phyloP scores from a whole-genome alignment of 1,140 invertebrate species.

The Zaprionus africanus region DNA sequence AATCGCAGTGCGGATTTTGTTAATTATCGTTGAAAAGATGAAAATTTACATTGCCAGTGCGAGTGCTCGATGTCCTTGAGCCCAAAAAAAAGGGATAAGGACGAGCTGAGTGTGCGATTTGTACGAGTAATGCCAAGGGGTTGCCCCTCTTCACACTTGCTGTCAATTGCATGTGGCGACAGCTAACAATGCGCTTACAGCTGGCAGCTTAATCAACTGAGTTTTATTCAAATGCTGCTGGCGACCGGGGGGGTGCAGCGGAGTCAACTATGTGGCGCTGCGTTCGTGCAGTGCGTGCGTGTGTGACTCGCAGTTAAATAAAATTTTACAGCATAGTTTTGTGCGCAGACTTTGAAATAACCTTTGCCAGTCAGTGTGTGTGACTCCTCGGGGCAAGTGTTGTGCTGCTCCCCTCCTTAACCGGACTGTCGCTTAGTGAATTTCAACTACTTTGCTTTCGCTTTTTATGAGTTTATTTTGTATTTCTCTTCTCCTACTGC shows the following conservation, averaged over 20 bases:
- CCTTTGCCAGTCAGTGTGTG: constrained; percentile 18
- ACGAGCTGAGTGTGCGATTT: constrained; percentile 11
- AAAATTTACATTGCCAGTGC: constrained; percentile 1
- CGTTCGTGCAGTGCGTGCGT: not conserved
- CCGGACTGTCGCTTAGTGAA: constrained; percentile 4
- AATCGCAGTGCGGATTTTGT: constrained; percentile 14
- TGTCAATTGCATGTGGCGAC: constrained; percentile 35
- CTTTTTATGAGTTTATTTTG: constrained; percentile 5
- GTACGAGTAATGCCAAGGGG: constrained; percentile 19
- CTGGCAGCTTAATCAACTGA: constrained; percentile 34
- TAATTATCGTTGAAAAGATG: constrained; percentile 24
- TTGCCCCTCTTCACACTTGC: not conserved
- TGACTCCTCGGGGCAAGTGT: not conserved
- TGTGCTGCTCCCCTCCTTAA: not conserved
- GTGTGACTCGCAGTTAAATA: constrained; percentile 10
- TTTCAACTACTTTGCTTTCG: constrained; percentile 21
- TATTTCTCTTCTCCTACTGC: not conserved
- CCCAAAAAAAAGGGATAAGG: constrained; percentile 8
- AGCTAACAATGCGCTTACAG: constrained; percentile 25
- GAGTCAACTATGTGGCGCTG: not conserved
- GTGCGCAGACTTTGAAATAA: constrained; percentile 74
- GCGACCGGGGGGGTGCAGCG: too few relatives aligned
- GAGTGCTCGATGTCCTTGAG: constrained; percentile 38
- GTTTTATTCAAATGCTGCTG: constrained; percentile 6
- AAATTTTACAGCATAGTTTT: constrained; percentile 64